Percentiles rank a stretch among this genome's conserved stretches.
These are phyloP conservation scores for Osmerus eperlanus DNA, from an alignment of 2,113 vertebrate species.

Conservation along the genomic window DNA sequence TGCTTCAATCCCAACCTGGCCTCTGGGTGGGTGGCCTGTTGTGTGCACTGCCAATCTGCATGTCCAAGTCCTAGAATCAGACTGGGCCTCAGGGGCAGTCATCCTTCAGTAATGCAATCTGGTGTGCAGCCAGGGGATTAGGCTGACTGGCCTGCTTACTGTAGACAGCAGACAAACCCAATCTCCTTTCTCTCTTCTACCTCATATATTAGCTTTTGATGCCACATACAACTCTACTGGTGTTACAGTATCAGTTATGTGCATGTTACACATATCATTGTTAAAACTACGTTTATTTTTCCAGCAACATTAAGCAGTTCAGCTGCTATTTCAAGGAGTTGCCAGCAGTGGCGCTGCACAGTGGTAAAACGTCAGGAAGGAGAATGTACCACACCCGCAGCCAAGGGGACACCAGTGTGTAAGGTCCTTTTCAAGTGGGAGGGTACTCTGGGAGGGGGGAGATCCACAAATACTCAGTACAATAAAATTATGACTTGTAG, in stretches of 20 bases:
- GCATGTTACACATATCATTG: too few relatives aligned
- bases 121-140: conserved; percentile 51
- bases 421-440: conserved; percentile 70
- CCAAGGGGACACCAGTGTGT: conserved; percentile 95
- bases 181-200: conserved; percentile 3
- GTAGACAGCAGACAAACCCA: conserved; percentile 26
- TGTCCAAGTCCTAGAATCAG: conserved; percentile 11
- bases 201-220: neutral
- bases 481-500: too few relatives aligned
- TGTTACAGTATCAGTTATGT: neutral
- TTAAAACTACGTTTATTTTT: conserved; percentile 16
- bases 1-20: neutral
- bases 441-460: too few relatives aligned
- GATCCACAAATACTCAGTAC: too few relatives aligned
- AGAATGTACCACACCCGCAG: conserved; percentile 96
- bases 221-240: neutral
- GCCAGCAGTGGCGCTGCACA: conserved; percentile 92
- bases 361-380: conserved; percentile 93
- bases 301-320: conserved; percentile 95
- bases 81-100: conserved; percentile 47
- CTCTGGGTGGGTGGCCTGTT: conserved; percentile 25
- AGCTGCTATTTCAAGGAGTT: conserved; percentile 98
- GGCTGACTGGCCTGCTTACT: conserved; percentile 44
- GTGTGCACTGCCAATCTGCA: conserved; percentile 19
- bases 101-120: conserved; percentile 61